Conservation (phyloP, 2,888 invertebrate species). For the Dynastes tityus region DNA sequence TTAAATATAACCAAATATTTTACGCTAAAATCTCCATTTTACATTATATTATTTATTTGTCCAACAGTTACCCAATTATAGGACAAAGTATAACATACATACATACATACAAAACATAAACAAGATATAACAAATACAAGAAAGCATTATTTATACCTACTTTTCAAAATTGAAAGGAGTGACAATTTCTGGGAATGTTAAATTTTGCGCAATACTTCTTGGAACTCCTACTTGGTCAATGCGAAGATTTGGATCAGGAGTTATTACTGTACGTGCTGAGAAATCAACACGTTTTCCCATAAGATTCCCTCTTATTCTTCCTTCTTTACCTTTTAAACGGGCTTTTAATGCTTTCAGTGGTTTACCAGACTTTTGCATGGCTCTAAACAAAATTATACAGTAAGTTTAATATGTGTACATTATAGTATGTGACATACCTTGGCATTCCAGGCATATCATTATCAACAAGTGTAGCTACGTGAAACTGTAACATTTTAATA, state of each 20-base stretch:
- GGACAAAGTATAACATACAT: too few relatives aligned
- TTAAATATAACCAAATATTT: too few relatives aligned
- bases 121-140: not conserved
- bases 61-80: too few relatives aligned
- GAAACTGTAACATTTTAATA: conserved; percentile 97
- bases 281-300: conserved; percentile 99
- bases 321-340: conserved; percentile 97
- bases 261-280: conserved; percentile 98
- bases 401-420: not conserved
- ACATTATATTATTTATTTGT: too few relatives aligned
- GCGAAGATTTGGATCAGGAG: conserved; percentile 94
- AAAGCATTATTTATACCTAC: conserved; percentile 67
- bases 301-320: conserved; percentile 97
- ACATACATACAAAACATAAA: too few relatives aligned
- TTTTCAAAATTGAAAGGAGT: conserved; percentile 99
- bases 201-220: conserved; percentile 97
- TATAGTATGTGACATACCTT: conserved; percentile 69
- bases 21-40: too few relatives aligned
- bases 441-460: conserved; percentile 99
- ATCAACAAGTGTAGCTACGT: conserved; percentile 97
- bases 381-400: conserved; percentile 72
- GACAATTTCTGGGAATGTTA: conserved; percentile 99
- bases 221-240: conserved; percentile 99
- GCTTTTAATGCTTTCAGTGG: conserved; percentile 98
- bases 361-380: conserved; percentile 99